Evolutionary conservation across 2,113 vertebrate species (phyloP), one percentile per base, ranked within the genome.

Genomic region (Tonatia bakeri): DNA sequence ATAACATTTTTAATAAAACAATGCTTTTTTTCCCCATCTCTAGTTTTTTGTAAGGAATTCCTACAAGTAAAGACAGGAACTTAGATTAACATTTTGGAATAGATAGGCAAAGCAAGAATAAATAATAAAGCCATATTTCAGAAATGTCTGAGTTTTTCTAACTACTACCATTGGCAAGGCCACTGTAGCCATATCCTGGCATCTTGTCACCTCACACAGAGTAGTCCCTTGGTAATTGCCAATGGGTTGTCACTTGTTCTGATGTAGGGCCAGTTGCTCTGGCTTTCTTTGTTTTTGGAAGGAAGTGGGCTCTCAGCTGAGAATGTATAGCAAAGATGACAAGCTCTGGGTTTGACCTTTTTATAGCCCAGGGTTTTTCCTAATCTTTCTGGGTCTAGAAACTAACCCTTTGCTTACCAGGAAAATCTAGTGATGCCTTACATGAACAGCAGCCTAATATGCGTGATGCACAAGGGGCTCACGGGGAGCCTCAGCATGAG

Each of bases 121-220:
- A 73, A 61, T 80, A 61, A 54, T 19, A 61, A 77, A 86, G 7
- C 12, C n/a, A 17, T 79, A 28, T 75, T 64, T 92, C 10, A 70
- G 11, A 11, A 56, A 26, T 17, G 36, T 9, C 40, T 69, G 43
- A 50, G 75, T 72, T 96, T 69, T 92, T 83, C 80, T 50, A 26
- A 33, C 31, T 26, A 10, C 28, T 54, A 17, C 19, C 47, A 12
- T 33, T 87, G 72, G 11, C 16, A 79, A 12, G 20, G 4, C 22
- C 24, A n/a, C 15, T 0, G 0, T 20, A n/a, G 45, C 31, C 52
- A 0, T 7, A 8, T 17, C 24, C 24, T 80, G 28, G 61, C 24
- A 10, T 56, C 64, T 15, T n/a, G 50, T 77, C 45, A 26, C 52
- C 73, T 65, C 67, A 82, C n/a, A 84, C 38, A 40, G 59, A 73